phyloP scores from a whole-genome alignment of 2,888 invertebrate genomes.

The Thalpophila matura region DNA sequence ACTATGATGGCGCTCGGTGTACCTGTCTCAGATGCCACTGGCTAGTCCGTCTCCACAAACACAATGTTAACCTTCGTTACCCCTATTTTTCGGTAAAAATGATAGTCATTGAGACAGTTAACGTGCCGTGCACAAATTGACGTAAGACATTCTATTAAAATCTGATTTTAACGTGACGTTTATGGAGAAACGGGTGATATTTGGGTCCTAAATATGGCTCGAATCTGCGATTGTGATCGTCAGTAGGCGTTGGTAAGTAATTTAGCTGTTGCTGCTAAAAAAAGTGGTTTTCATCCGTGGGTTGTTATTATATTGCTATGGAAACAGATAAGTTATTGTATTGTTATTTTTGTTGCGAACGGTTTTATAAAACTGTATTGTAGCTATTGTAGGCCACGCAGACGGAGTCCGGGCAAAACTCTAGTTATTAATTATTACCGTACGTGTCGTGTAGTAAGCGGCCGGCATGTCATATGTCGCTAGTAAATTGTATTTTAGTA shows the following conservation, averaged over 20 bases:
- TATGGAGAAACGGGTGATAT: slow-evolving; percentile 30
- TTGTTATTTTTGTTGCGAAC: no score
- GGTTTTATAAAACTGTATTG: no score
- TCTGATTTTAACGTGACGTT: slow-evolving; percentile 14
- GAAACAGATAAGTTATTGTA: not conserved
- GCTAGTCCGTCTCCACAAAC: not conserved
- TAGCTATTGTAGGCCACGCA: no score
- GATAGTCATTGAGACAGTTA: not conserved
- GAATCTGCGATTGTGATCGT: slow-evolving; percentile 25
- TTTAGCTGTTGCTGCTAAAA: slow-evolving; percentile 11
- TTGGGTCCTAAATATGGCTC: slow-evolving; percentile 35
- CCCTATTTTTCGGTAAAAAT: slow-evolving; percentile 6
- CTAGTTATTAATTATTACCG: not conserved
- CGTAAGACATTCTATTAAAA: slow-evolving; percentile 31
- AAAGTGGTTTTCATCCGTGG: not conserved
- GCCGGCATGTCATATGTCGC: not conserved
- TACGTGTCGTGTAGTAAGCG: not conserved
- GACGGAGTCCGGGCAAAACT: no score
- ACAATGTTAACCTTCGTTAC: not conserved
- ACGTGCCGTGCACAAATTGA: not conserved
- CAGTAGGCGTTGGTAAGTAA: slow-evolving; percentile 36
- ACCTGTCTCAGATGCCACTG: no score
- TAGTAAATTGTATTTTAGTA: slow-evolving; percentile 8
- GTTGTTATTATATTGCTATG: not conserved
- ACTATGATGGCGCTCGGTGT: no score